Percentiles rank a stretch among this genome's conserved stretches.
Evolutionary conservation across 2,113 vertebrate genomes (phyloP).

Genomic region (Murina feae): DNA sequence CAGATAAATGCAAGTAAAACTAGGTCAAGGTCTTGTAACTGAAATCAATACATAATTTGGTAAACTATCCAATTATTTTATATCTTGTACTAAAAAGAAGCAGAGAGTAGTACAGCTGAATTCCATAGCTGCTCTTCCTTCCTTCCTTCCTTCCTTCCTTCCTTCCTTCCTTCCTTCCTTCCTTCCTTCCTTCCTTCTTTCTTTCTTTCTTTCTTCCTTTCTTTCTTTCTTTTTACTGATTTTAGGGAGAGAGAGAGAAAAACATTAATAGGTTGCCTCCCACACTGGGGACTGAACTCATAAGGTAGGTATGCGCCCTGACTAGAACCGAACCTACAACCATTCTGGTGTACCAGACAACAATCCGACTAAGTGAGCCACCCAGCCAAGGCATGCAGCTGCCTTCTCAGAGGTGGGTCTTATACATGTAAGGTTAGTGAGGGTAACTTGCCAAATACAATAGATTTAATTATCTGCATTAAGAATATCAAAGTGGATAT

Average conservation of each 20-base stretch:
- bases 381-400: not conserved
- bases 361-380: not conserved
- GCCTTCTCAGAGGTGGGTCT: not conserved
- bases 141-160: no score
- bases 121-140: not conserved
- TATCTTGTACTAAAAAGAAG: not conserved
- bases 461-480: not conserved
- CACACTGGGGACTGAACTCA: not conserved
- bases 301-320: not conserved
- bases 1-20: not conserved
- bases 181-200: no score
- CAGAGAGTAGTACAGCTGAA: not conserved
- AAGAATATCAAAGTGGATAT: not conserved
- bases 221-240: no score
- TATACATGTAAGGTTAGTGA: not conserved
- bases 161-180: not conserved
- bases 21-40: not conserved
- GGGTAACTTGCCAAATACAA: not conserved
- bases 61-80: not conserved
- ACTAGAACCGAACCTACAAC: not conserved
- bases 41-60: not conserved
- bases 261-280: not conserved
- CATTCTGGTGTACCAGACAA: not conserved
- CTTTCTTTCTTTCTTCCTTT: no score
- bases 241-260: no score